Evolutionary conservation across 1,140 invertebrate genomes (phyloP).

Genomic region (Bombus ignitus): DNA sequence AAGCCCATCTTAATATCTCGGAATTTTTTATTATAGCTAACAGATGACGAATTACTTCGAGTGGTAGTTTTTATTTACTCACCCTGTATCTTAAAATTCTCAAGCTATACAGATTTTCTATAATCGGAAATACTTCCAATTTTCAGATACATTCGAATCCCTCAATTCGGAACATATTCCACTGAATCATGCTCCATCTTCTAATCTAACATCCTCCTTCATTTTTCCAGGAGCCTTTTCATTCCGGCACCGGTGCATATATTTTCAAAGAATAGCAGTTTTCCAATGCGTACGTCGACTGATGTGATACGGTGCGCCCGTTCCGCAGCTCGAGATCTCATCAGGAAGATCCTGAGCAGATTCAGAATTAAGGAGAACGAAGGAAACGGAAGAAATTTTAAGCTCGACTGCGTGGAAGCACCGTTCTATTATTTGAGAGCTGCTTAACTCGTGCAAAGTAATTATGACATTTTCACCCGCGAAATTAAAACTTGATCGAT

Average conservation of each 20-base stretch:
- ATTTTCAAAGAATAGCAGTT: slow-evolving; percentile 4
- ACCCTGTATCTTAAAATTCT: too few species aligned
- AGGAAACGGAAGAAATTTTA: slow-evolving; percentile 23
- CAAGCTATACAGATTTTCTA: background rate
- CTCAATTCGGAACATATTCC: background rate
- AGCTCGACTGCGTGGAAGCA: background rate
- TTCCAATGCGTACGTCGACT: slow-evolving; percentile 10
- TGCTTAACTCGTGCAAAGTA: background rate
- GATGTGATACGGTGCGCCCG: slow-evolving; percentile 14
- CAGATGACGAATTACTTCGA: too few species aligned
- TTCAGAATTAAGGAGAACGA: background rate
- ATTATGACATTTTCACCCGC: background rate
- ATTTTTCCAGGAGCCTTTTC: background rate
- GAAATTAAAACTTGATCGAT: slow-evolving; percentile 22
- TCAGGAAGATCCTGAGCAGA: background rate
- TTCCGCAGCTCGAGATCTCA: slow-evolving; percentile 18
- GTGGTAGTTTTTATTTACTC: too few species aligned
- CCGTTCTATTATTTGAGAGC: slow-evolving; percentile 5
- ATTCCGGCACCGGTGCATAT: background rate
- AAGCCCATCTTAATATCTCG: too few species aligned
- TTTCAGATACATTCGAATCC: background rate
- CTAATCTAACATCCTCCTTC: background rate
- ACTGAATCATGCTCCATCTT: background rate
- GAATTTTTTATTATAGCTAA: too few species aligned
- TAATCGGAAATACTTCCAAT: too few species aligned